These are phyloP conservation scores for Penaeus indicus DNA, from an alignment of 1,140 invertebrate species.

Conservation along the genomic window DNA sequence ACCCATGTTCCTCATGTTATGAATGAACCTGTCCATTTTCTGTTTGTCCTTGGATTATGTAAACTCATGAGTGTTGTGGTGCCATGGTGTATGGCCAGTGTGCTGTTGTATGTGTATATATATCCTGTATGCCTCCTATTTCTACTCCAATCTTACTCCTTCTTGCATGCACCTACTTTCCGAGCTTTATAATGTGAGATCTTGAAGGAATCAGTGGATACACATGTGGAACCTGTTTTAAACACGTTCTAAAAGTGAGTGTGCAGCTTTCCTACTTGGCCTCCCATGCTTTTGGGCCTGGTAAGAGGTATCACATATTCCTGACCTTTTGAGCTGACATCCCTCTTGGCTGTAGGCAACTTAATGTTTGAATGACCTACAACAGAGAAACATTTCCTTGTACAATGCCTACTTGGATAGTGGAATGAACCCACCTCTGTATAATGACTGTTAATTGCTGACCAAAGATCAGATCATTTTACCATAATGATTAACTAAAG, in stretches of 20 bases:
- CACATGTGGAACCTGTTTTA: not conserved
- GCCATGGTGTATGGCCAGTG: slow-evolving; percentile 31
- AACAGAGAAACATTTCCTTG: too few species aligned
- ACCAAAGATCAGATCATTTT: slow-evolving; percentile 35
- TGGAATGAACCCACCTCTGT: not conserved
- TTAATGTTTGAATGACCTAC: too few species aligned
- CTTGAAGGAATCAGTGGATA: slow-evolving; percentile 23
- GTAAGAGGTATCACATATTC: slow-evolving; percentile 6
- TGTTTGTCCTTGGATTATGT: slow-evolving; percentile 18
- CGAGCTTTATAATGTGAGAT: slow-evolving; percentile 5
- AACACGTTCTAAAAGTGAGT: slow-evolving; percentile 1
- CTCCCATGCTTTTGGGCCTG: slow-evolving; percentile 6
- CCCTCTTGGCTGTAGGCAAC: slow-evolving; percentile 4
- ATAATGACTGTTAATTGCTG: slow-evolving; percentile 19
- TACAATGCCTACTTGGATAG: too few species aligned
- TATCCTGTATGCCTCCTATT: slow-evolving; percentile 44
- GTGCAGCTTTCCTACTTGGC: not conserved
- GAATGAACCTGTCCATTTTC: not conserved
- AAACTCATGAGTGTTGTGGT: slow-evolving; percentile 18
- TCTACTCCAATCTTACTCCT: slow-evolving; percentile 21
- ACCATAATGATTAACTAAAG: slow-evolving; percentile 5
- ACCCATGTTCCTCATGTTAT: too few species aligned
- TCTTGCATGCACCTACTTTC: slow-evolving; percentile 31
- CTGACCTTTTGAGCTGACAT: slow-evolving; percentile 28
- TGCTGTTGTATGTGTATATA: slow-evolving; percentile 36